Base-by-base conservation (phyloP, 2,888 invertebrate species). In the Clistopyga incitator region DNA sequence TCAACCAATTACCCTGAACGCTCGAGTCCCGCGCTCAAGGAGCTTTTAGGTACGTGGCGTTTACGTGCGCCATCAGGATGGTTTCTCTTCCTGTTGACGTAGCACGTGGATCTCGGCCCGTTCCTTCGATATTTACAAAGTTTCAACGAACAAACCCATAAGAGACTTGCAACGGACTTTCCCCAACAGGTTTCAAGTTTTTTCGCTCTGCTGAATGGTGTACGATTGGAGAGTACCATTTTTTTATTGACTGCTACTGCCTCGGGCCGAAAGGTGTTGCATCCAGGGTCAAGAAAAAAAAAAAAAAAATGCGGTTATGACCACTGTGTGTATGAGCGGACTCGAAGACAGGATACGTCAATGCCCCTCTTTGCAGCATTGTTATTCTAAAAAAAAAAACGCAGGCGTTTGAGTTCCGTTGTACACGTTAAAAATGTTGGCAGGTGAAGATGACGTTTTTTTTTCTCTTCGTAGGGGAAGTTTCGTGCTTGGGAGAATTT, bases 211-310 rank as follows among this genome's bases (percentile, higher is more conserved):
- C 42, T 68, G 34, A 70, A 71, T 64, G 52, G 50, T 71, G 47
- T 71, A 34, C 70, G 52, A 70, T 77, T 71, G 38, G 6, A 20
- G 15, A 68, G 52, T 47, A 56, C 42, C 47, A 38, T 13, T 59
- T 68, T 67, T 67, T 50, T 38, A 68, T 70, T 38, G 18, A n/a
- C 34, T 23, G 42, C 47, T 3, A 20, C n/a, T 34, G 70, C 78
- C 78, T 50, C 34, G 34, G 61, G 70, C 38, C 3, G 20, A 70
- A 70, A 71, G 78, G 50, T 70, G 70, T 52, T 56, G 45, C 20
- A 20, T 10, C 18, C 11, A 52, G n/a, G 47, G 70, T 20, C 50
- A 13, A 38, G 15, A 61, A 64, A 78, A 70, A 78, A 59, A 13
- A 38, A 15, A 61, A 64, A 78, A 70, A 78, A 59, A 4, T 38